Base-by-base conservation (phyloP, 2,888 invertebrate species). In the Pherbina coryleti region DNA sequence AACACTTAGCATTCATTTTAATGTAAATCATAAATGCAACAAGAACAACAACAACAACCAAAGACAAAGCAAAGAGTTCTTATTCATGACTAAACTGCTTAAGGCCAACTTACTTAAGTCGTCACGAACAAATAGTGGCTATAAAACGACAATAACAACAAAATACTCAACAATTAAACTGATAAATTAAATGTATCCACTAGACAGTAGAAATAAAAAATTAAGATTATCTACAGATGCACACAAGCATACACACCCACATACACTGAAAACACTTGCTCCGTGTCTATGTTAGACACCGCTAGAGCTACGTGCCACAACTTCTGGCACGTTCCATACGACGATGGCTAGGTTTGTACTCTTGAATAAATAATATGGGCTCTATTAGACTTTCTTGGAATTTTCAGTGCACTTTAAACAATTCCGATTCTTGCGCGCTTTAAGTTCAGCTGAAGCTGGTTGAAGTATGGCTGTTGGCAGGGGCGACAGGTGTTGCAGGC, bases 241-340 rank as follows among this genome's bases (percentile, higher is more conserved):
- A 44, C 11, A 44, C 44, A 44, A 1, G 11, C 44, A 44, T 11
- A 44, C 14, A 11, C 3, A 44, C 44, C 11, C 37, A 37, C 37
- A 37, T 8, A 37, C 37, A 37, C 7, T 44, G 11, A 28, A 60
- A n/a, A 0, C 57, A 60, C 57, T 60, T 28, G 8, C 9, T n/a
- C 22, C 25, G 0, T 11, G 57, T 3, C 57, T 22, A 11, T 28
- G 8, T 22, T 14, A 11, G 57, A 28, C 55, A 55, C 55, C 55
- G 55, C 55, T 22, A 55, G 5, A n/a, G 8, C 19, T n/a, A 55
- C 55, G n/a, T 22, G 55, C 57, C 14, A 28, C 57, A 28, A 60
- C 57, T 60, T 25, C 57, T 60, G 57, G 9, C 57, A 60, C 57
- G 57, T 60, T 60, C 57, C 57, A 14, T 22, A 19, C 57, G 55